Evolutionary conservation across 2,113 vertebrate species (phyloP), one percentile per base, ranked within the genome.

Genomic region (Hemiprocne comata): DNA sequence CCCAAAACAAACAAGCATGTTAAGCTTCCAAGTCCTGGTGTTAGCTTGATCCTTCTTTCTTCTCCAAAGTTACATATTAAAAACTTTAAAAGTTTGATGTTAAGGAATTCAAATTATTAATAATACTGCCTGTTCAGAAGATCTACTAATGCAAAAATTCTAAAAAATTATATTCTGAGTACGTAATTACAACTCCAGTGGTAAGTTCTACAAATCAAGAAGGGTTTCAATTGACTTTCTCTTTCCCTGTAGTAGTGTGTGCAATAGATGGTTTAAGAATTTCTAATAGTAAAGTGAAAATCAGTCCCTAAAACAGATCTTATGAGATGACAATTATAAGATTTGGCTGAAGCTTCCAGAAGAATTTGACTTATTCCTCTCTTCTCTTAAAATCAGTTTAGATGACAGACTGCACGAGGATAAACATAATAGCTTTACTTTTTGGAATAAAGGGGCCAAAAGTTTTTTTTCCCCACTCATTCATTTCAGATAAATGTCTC

Each of bases 151-250:
- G 50, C 7, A 91, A 89, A 93, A 75, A 60, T 55, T 83, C 29
- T 81, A 62, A 90, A 89, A 66, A 90, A 96, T 94, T 96, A 85
- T 94, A 72, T 90, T 91, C 90, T 78, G 62, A 94, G 82, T 78
- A 83, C 36, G 90, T 80, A 89, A 91, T 95, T 96, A 90, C 54
- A 75, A 64, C 53, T 95, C 34, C 31, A 89, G 24, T 24, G 40
- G 23, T 66, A 90, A 90, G 21, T 64, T 73, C 31, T 66, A 72
- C 28, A 84, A 91, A 85, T 60, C 8, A 71, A 44, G 20, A 70
- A 78, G 11, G 7, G 12, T 34, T 81, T 89, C 24, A 57, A 89
- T 87, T 87, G 61, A 57, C 9, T 75, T 92, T 75, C 94, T 76
- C 9, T 82, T 87, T 66, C 17, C 65, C 48, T 24, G 77, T 26